These are phyloP conservation scores for Agapornis roseicollis DNA, from an alignment of 2,113 vertebrate species.

Conservation along the genomic window DNA sequence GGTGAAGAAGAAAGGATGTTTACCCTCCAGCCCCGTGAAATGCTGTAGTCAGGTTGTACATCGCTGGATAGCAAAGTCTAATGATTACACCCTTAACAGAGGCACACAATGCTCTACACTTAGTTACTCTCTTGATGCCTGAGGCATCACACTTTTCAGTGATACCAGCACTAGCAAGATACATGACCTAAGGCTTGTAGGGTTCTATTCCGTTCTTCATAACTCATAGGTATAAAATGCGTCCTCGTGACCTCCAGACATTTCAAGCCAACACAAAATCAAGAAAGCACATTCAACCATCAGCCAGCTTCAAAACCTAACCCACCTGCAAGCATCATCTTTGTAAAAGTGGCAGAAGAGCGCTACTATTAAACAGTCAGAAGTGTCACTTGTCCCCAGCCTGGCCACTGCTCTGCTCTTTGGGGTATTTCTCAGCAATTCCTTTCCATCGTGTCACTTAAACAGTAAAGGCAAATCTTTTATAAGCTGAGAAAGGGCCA, in stretches of 20 bases:
- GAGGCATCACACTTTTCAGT: background rate
- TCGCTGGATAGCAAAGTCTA: background rate
- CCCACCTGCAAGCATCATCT: background rate
- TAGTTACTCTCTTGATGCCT: background rate
- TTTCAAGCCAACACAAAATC: slow-evolving; percentile 6
- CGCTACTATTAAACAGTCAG: background rate
- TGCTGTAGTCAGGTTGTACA: background rate
- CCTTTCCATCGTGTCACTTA: slow-evolving; percentile 36
- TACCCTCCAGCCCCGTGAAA: background rate
- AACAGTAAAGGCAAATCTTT: slow-evolving; percentile 39
- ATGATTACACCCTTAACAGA: background rate
- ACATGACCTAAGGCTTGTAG: background rate
- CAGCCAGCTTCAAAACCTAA: background rate
- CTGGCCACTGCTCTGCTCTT: background rate
- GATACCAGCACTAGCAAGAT: background rate
- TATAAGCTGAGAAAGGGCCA: slow-evolving; percentile 48
- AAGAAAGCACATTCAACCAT: background rate
- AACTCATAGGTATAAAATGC: slow-evolving; percentile 13
- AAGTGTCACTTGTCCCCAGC: background rate
- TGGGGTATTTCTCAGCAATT: background rate
- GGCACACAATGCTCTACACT: background rate
- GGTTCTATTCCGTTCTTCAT: background rate
- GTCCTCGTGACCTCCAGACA: background rate
- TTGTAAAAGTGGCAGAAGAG: background rate
- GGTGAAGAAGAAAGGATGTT: background rate